Evolutionary conservation across 53 echinoderm and acorn worm genomes (phyloP).

Genomic region (Apostichopus leukothele): DNA sequence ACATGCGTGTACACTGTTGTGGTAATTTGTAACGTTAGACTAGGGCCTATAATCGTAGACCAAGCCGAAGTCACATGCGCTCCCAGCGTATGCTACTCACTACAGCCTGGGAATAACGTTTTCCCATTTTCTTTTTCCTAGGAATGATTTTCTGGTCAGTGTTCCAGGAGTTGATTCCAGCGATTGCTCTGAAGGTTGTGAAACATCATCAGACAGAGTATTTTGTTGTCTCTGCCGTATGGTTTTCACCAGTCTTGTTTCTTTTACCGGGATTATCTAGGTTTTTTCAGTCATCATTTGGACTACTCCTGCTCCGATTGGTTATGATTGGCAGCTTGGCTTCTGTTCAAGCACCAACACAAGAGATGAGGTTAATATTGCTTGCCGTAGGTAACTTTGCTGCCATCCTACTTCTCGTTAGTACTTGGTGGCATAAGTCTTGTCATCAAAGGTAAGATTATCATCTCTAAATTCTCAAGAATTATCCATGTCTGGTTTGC

Average conservation of each 20-base stretch:
- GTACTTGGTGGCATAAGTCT: slow-evolving; percentile 87
- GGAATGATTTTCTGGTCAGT: slow-evolving; percentile 91
- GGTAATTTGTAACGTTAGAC: neutral
- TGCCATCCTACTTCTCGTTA: slow-evolving; percentile 67
- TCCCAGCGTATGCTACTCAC: too few species aligned
- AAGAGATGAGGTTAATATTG: slow-evolving; percentile 55
- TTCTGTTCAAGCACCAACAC: slow-evolving; percentile 82
- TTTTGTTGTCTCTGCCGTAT: slow-evolving; percentile 67
- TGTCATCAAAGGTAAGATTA: slow-evolving; percentile 79
- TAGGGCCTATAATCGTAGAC: neutral
- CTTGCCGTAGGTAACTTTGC: slow-evolving; percentile 76
- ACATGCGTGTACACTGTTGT: neutral
- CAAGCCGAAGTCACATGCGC: too few species aligned
- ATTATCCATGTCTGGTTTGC: too few species aligned
- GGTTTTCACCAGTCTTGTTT: slow-evolving; percentile 79
- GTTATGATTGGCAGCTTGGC: slow-evolving; percentile 69
- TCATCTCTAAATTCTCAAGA: neutral
- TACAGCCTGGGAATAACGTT: too few species aligned
- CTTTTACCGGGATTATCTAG: slow-evolving; percentile 45
- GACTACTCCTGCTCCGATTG: slow-evolving; percentile 71
- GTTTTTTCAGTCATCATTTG: slow-evolving; percentile 64
- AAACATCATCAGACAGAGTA: slow-evolving; percentile 77
- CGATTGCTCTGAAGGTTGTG: slow-evolving; percentile 82
- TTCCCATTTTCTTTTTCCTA: slow-evolving; percentile 26
- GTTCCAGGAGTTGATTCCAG: slow-evolving; percentile 80